Evolutionary conservation across 1,140 invertebrate species (phyloP).

Genomic region (Saccostrea echinata): DNA sequence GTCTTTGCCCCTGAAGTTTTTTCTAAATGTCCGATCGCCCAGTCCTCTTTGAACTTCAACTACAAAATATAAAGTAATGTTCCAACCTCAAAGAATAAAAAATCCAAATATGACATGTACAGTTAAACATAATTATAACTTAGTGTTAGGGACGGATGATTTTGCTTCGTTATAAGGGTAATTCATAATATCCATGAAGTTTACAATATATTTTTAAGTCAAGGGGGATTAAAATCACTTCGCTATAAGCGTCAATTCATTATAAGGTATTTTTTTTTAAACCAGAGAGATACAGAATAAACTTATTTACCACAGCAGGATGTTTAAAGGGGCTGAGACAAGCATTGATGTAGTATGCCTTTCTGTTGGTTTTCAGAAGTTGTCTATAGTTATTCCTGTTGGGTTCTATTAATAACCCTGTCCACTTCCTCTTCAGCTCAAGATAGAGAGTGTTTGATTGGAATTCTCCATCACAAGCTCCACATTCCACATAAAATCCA

Average conservation of each 20-base stretch:
- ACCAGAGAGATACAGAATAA: too few relatives aligned
- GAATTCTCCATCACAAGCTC: slow-evolving; percentile 83
- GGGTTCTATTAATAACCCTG: slow-evolving; percentile 87
- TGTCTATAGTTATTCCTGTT: slow-evolving; percentile 83
- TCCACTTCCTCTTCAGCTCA: slow-evolving; percentile 86
- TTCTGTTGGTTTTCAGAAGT: slow-evolving; percentile 65
- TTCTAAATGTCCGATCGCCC: slow-evolving; percentile 2
- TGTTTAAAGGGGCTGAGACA: slow-evolving; percentile 49
- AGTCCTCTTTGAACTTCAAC: slow-evolving; percentile 37
- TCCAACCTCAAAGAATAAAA: background rate
- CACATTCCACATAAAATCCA: slow-evolving; percentile 84
- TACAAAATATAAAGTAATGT: background rate
- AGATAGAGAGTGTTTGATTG: slow-evolving; percentile 85
- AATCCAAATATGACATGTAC: background rate
- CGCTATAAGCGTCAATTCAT: too few relatives aligned
- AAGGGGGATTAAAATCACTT: too few relatives aligned
- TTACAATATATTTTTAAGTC: too few relatives aligned
- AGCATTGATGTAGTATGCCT: slow-evolving; percentile 49
- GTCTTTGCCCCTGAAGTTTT: background rate
- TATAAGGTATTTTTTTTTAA: too few relatives aligned
- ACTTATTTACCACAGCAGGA: slow-evolving; percentile 47
- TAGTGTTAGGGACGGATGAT: too few relatives aligned
- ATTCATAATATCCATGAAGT: too few relatives aligned
- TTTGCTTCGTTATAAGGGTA: too few relatives aligned
- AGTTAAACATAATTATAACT: background rate